Evolutionary conservation across 2,797 vertebrate genomes (phyloP).

Genomic region (Myiotriccus ornatus): DNA sequence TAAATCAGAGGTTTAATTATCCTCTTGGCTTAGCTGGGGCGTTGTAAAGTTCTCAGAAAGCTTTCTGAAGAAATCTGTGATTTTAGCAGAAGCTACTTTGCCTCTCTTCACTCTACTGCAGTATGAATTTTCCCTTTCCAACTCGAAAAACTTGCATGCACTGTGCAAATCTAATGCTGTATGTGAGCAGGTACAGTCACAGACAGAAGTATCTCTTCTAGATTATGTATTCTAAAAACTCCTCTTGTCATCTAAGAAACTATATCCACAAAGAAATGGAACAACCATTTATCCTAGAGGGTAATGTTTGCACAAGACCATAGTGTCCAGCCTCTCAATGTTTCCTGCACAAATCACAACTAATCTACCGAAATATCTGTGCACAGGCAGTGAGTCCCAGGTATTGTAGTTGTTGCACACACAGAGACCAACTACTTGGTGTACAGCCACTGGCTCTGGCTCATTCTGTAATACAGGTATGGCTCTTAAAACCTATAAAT

Average conservation of each 20-base stretch:
- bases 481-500: not conserved
- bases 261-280: not conserved
- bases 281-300: not conserved
- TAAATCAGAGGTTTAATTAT: not conserved
- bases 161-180: not conserved
- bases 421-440: not conserved
- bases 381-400: not conserved
- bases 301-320: accelerated
- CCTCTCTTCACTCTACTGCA: not conserved
- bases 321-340: not conserved
- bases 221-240: not conserved
- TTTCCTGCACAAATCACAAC: not conserved
- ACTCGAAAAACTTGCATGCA: accelerated
- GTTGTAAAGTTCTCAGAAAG: not conserved
- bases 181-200: not conserved
- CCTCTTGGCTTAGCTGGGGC: not conserved
- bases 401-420: not conserved
- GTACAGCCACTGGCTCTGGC: not conserved
- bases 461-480: not conserved
- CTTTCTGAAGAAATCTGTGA: not conserved
- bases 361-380: not conserved
- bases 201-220: not conserved
- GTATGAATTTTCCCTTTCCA: not conserved
- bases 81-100: not conserved
- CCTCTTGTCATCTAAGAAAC: not conserved